Conservation (phyloP, 2,888 invertebrate genomes). For the Hemistola chrysoprasaria region DNA sequence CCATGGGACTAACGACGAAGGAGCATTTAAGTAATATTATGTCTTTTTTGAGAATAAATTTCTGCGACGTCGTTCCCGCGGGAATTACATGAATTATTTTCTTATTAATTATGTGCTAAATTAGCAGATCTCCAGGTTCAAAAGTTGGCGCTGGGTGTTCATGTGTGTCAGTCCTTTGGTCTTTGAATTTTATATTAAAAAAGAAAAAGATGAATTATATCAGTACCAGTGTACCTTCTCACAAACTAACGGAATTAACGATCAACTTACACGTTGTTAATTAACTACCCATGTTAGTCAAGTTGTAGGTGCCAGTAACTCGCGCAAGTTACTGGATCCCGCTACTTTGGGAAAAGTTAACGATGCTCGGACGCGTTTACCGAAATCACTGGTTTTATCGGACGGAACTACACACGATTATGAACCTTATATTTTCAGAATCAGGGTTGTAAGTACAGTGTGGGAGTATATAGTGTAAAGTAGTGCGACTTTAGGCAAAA, state of each 20-base stretch:
- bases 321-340: slow-evolving; percentile 15
- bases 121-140: no score
- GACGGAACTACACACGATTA: slow-evolving; percentile 1
- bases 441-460: slow-evolving; percentile 10
- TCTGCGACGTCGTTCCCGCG: no score
- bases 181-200: no score
- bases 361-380: slow-evolving; percentile 26
- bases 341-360: slow-evolving; percentile 24
- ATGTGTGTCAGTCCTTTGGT: no score
- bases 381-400: slow-evolving; percentile 22
- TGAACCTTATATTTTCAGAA: not conserved
- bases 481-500: slow-evolving; percentile 13
- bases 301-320: slow-evolving; percentile 19
- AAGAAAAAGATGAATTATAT: no score
- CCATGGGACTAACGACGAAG: no score
- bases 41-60: no score
- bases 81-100: no score
- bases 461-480: slow-evolving; percentile 2
- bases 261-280: slow-evolving; percentile 21
- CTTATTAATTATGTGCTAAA: no score
- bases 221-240: slow-evolving; percentile 1
- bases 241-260: not conserved
- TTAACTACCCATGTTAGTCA: slow-evolving; percentile 18
- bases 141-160: no score
- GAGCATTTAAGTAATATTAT: no score